Base-by-base conservation (phyloP, 2,888 invertebrate genomes). In the Himalopsyche tibetana region DNA sequence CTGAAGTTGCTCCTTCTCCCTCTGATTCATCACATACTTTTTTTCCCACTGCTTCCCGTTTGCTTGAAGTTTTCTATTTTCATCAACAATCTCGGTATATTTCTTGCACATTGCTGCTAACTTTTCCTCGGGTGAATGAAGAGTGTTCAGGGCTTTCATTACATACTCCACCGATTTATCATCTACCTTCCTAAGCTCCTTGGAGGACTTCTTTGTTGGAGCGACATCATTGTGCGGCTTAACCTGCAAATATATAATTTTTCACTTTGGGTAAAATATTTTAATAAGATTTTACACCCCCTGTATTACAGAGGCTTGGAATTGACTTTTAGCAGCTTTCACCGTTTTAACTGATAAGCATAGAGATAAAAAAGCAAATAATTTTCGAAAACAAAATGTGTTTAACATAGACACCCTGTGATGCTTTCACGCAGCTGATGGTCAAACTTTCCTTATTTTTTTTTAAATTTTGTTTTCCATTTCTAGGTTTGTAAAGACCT, bases 1-100 rank as follows among this genome's bases (percentile, higher is more conserved):
- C 90, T 97, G 96, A 81, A 97, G 91, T 89, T 96, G 96, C 89
- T 98, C 97, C 89, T 96, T 97, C 90, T 98, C 98, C 89, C 96
- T 95, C 80, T 94, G 92, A 36, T 96, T 90, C 88, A 94, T 90
- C 36, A 93, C 92, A 87, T 94, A 92, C 84, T 94, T 93, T 87
- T 94, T 95, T 88, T 96, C 95, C 0, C 94, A 92, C 87, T 94
- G 93, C 89, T 95, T 95, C 17, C 94, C 91, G 82, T 92, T 92
- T 88, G 93, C 92, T 88, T 94, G 94, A 87, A 94, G 90, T 88
- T 94, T 94, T 88, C 94, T 93, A 90, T 95, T 95, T 84, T 96
- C 96, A 89, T 97, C 96, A 15, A 95, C 94, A 5, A 95, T 92
- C 89, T 97, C 96, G 0, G 95, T 93, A 90, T 96, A 97, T 90